Conservation (phyloP, 2,113 vertebrate species). For the Coregonus clupeaformis region DNA sequence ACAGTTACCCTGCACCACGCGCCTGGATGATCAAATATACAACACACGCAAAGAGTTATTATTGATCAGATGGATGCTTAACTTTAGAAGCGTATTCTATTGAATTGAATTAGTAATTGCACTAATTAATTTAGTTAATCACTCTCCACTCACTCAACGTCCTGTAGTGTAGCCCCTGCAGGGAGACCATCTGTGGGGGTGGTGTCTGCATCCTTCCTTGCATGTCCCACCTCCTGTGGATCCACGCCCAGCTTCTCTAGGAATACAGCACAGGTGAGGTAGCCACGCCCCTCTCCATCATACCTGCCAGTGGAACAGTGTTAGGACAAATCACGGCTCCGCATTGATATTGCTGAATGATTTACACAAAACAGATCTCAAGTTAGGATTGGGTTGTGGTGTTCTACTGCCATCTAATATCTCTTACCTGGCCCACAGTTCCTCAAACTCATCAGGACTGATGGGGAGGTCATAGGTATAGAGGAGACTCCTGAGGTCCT, state of each 20-base stretch:
- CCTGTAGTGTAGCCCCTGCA: too few relatives aligned
- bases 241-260: not conserved
- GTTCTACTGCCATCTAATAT: too few relatives aligned
- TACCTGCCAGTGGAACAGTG: not conserved
- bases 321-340: too few relatives aligned
- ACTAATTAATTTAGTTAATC: too few relatives aligned
- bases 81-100: too few relatives aligned
- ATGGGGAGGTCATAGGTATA: constrained; percentile 71
- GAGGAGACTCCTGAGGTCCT: constrained; percentile 64
- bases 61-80: too few relatives aligned
- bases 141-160: too few relatives aligned
- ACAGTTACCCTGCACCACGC: constrained; percentile 50
- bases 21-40: not conserved
- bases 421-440: constrained; percentile 75
- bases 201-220: not conserved
- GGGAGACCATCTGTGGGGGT: too few relatives aligned
- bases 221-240: not conserved
- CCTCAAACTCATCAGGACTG: constrained; percentile 70
- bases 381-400: too few relatives aligned
- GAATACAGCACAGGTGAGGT: not conserved
- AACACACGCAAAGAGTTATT: not conserved
- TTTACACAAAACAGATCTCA: too few relatives aligned
- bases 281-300: not conserved
- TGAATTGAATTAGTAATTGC: too few relatives aligned
- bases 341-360: too few relatives aligned